Conservation (phyloP, 2,888 invertebrate genomes). For the Halictus ligatus region DNA sequence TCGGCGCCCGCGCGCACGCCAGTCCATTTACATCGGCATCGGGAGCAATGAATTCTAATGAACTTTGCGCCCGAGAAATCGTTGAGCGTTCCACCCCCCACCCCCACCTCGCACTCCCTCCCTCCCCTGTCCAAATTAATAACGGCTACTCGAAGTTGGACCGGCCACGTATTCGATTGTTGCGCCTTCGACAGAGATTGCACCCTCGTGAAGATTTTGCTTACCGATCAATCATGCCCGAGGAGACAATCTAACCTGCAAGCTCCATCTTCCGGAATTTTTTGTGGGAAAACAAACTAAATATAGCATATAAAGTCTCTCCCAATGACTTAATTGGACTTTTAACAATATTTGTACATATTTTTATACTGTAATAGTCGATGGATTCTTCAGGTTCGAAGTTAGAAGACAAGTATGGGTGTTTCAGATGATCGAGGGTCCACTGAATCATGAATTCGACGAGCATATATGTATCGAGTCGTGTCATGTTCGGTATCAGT, state of each 20-base stretch:
- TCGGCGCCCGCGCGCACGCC: slow-evolving; percentile 18
- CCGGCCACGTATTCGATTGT: slow-evolving; percentile 11
- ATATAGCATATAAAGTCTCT: not conserved
- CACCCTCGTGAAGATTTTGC: not conserved
- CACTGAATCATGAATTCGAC: no score
- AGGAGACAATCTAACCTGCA: not conserved
- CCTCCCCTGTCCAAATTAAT: slow-evolving; percentile 40
- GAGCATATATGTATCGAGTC: no score
- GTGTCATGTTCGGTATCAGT: no score
- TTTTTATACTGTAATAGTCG: no score
- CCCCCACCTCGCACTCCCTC: not conserved
- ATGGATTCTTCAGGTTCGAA: no score
- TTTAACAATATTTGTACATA: no score
- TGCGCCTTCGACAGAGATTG: not conserved
- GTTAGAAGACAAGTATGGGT: no score
- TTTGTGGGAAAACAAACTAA: not conserved
- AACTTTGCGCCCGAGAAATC: slow-evolving; percentile 55
- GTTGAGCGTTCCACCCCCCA: slow-evolving; percentile 24
- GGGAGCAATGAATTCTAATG: slow-evolving; percentile 60
- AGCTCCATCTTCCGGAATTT: not conserved
- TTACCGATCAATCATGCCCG: not conserved
- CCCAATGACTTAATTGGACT: not conserved
- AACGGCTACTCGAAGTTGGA: slow-evolving; percentile 25
- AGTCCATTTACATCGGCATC: slow-evolving; percentile 55
- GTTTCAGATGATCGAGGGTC: no score